Evolutionary conservation across 1,140 invertebrate genomes (phyloP), one percentile per base, ranked within the genome.

Genomic region (Hylaeus anthracinus): DNA sequence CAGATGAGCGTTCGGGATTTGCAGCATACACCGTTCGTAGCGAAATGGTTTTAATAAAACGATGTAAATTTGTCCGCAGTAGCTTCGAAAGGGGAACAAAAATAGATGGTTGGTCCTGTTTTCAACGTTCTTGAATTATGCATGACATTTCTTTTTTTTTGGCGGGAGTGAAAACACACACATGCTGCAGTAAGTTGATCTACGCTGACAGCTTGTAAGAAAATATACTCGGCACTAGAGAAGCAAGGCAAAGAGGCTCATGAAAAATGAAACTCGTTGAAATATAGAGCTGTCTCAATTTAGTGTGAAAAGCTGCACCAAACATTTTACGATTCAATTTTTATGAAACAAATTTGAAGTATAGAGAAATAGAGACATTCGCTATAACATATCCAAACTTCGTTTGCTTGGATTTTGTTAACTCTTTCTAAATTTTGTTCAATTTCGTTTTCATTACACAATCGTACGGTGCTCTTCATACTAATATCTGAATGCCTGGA

Each of bases 101-200:
- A 51, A 12, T 55, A 51, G 10, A 55, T n/a, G 41, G 14, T 1
- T 58, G 60, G 45, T 45, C 12, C 67, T 83, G 69, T 77, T 85
- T 77, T 72, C 80, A 10, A 74, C 53, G 63, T 70, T 81, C 8
- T 14, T 85, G 73, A 85, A 86, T 86, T 78, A 85, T 85, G 73
- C 65, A 86, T 81, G 78, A 76, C 43, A n/a, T 60, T 37, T n/a
- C 15, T 12, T 65, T 69, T 70, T 45, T 51, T 26, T 37, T 51
- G 61, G 3, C 4, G 5, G 1, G 14, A 5, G 48, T 1, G 26
- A 1, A 14, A 8, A 6, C n/a, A 15, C 67, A 60, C 64, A 6
- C 10, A 15, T 37, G 26, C 26, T 5, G 9, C 6, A 41, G 41
- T 51, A 77, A 45, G 26, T 48, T 69, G 14, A 51, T 53, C 53